Conservation (phyloP, 2,888 invertebrate genomes). For the Lasius platythorax region DNA sequence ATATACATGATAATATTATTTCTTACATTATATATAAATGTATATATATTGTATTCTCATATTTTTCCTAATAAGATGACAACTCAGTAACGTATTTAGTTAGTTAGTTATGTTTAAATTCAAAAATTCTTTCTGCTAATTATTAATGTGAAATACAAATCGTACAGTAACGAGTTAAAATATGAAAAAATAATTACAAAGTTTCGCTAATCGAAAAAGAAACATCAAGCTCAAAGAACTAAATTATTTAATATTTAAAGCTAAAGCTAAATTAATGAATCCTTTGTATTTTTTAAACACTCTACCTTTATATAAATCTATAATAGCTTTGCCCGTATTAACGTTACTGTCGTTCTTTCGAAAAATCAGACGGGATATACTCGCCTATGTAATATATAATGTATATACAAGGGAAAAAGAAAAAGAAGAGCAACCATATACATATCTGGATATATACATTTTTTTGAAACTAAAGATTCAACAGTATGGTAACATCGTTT, state of each 20-base stretch:
- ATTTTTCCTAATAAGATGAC: background rate
- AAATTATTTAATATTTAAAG: slow-evolving; percentile 18
- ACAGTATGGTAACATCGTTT: slow-evolving; percentile 46
- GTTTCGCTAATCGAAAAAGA: slow-evolving; percentile 12
- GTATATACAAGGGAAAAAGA: background rate
- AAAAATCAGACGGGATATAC: slow-evolving; percentile 22
- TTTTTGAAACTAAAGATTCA: slow-evolving; percentile 53
- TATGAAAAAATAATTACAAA: slow-evolving; percentile 23
- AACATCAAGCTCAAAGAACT: slow-evolving; percentile 25
- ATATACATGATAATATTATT: background rate
- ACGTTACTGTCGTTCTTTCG: slow-evolving; percentile 47
- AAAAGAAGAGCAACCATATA: slow-evolving; percentile 9
- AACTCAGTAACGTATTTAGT: background rate
- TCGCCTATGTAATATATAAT: background rate
- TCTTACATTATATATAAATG: background rate
- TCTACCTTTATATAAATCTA: slow-evolving; percentile 34
- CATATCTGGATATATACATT: slow-evolving; percentile 34
- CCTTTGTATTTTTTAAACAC: slow-evolving; percentile 44
- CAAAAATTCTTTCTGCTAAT: background rate
- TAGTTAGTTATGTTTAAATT: background rate
- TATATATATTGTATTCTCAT: background rate
- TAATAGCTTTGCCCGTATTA: slow-evolving; percentile 52
- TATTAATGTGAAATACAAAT: slow-evolving; percentile 7
- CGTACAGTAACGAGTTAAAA: slow-evolving; percentile 5
- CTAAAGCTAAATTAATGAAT: slow-evolving; percentile 44